Evolutionary conservation across 2,113 vertebrate genomes (phyloP).

Genomic region (Peromyscus polionotus): DNA sequence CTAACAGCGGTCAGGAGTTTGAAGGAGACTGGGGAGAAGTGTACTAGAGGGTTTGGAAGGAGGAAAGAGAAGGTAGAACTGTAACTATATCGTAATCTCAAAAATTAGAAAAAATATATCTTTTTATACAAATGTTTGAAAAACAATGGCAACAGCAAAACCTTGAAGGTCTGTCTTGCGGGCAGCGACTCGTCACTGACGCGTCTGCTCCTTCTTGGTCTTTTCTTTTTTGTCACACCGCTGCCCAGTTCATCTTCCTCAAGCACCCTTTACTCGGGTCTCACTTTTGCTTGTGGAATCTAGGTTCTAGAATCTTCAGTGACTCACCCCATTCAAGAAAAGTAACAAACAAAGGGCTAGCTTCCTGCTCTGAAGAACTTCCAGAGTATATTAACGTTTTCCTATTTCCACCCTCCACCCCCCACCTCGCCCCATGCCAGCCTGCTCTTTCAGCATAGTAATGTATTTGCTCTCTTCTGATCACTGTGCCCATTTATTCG

Average conservation of each 20-base stretch:
- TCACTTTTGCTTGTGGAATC: slow-evolving; percentile 18
- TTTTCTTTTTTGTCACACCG: not conserved
- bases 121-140: not conserved
- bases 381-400: not conserved
- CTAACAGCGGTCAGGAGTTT: not conserved
- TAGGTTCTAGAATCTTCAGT: not conserved
- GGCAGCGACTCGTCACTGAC: accelerated
- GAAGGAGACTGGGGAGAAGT: not conserved
- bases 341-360: not conserved
- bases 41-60: not conserved
- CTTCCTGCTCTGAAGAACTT: not conserved
- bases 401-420: not conserved
- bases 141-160: not conserved
- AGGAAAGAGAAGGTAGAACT: not conserved
- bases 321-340: not conserved
- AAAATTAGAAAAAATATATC: not conserved
- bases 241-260: not conserved
- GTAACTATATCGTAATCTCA: not conserved
- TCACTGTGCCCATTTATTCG: not conserved
- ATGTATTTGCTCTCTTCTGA: not conserved
- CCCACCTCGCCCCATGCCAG: not conserved
- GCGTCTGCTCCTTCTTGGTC: not conserved
- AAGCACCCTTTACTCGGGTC: not conserved
- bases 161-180: not conserved
- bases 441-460: not conserved